Evolutionary conservation across 2,113 vertebrate genomes (phyloP), one percentile per base, ranked within the genome.

Genomic region (Tringa solitaria): DNA sequence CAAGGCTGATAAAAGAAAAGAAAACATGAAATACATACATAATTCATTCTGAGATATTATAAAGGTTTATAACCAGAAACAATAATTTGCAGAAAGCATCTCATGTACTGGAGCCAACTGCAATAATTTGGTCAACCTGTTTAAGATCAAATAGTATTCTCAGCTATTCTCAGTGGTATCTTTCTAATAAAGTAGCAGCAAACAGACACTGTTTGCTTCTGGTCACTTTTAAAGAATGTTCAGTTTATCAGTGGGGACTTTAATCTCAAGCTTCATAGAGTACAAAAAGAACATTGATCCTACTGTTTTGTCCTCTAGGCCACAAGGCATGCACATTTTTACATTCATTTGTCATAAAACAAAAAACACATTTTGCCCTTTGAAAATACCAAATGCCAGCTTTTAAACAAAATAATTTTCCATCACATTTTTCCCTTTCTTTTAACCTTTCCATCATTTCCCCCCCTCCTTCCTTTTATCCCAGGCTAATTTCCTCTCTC

Each of bases 11-110:
- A 98, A 98, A 97, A 98, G 98, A 97, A 97, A 97, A 98, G 98
- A 97, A 98, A 98, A 98, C 98, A 99, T 98, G 98, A 98, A 98
- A 98, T 98, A 98, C 98, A 98, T 98, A 98, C 98, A 98, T 98
- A 98, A 98, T 98, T 98, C 98, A 98, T 98, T 98, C 97, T 93
- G 97, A 98, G 98, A 98, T 98, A 98, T 98, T 98, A 98, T 98
- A 98, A 98, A 98, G 98, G 97, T 98, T 98, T 98, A 91, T 97
- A 98, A 98, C 97, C 97, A 98, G 97, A 98, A 98, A 98, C 97
- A 98, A 97, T 98, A 97, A 98, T 98, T 98, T 98, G 97, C 98
- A 98, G 97, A 98, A 98, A 97, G 97, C 97, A 97, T 98, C 97
- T 98, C 95, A 96, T 98, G 95, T 94, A 97, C 95, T 96, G 68